phyloP scores from a whole-genome alignment of 2,113 vertebrate genomes.

The Tamias sibiricus region DNA sequence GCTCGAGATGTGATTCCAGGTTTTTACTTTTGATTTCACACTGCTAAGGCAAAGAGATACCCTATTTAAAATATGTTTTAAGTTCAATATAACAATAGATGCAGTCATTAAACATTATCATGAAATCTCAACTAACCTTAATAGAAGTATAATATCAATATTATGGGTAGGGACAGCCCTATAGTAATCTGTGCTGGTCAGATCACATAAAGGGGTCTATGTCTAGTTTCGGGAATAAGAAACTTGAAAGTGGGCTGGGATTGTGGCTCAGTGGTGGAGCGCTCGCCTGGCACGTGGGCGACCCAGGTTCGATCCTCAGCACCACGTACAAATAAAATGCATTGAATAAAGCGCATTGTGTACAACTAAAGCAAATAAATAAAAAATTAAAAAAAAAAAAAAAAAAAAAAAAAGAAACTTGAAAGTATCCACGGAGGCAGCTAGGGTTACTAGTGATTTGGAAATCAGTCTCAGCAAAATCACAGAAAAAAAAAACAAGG shows the following conservation, averaged over 20 bases:
- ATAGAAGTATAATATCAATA: background rate
- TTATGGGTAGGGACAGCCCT: background rate
- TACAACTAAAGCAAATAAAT: too few relatives aligned
- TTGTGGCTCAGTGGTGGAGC: too few relatives aligned
- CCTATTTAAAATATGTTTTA: slow-evolving; percentile 32
- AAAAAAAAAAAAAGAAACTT: too few relatives aligned
- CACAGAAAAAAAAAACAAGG: background rate
- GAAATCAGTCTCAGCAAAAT: slow-evolving; percentile 24
- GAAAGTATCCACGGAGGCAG: background rate
- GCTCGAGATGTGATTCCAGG: background rate
- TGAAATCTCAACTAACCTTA: background rate
- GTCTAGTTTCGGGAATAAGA: background rate
- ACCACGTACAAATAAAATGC: too few relatives aligned
- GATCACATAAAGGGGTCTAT: background rate
- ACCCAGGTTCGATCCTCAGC: too few relatives aligned
- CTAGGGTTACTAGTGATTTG: background rate
- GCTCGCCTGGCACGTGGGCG: too few relatives aligned
- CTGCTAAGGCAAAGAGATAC: slow-evolving; percentile 5
- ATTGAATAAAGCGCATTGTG: too few relatives aligned
- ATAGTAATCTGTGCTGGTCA: background rate
- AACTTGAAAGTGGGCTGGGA: slow-evolving; percentile 52
- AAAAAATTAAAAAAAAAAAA: too few relatives aligned
- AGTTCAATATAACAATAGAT: slow-evolving; percentile 13
- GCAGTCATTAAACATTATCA: background rate
- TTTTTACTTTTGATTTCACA: slow-evolving; percentile 41